Percentiles rank a stretch among this genome's conserved stretches.
Conservation (phyloP, 2,888 invertebrate genomes). For the Gnatocerus cornutus region DNA sequence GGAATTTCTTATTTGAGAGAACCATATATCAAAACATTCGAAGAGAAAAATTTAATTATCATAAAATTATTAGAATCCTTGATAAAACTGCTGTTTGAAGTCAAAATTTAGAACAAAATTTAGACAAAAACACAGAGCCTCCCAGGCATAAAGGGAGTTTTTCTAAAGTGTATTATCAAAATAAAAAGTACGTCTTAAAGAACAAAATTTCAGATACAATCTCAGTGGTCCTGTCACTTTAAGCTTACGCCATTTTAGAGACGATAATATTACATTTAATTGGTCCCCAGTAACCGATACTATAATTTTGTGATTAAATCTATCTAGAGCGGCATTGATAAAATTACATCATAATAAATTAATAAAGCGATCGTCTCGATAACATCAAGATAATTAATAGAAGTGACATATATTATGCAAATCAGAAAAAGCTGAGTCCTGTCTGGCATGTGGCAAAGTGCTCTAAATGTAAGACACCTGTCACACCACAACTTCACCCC, state of each 20-base stretch:
- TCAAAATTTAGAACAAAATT: neutral
- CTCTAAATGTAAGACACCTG: conserved; percentile 7
- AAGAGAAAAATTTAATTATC: conserved; percentile 8
- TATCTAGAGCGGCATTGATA: conserved; percentile 12
- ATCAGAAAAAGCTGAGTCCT: conserved; percentile 1
- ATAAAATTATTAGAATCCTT: neutral
- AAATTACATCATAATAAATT: conserved; percentile 24
- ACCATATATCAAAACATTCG: conserved; percentile 11
- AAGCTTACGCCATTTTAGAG: neutral
- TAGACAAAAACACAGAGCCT: too few species aligned
- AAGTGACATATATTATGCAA: conserved; percentile 30
- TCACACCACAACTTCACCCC: conserved; percentile 9
- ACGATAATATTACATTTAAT: neutral
- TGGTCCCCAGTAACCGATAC: neutral
- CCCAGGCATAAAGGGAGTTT: too few species aligned
- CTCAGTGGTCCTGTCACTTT: neutral
- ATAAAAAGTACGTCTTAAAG: too few species aligned
- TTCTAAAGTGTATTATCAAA: neutral
- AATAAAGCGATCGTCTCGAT: conserved; percentile 27
- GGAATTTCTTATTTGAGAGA: conserved; percentile 12
- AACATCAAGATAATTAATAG: conserved; percentile 22
- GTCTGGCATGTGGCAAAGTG: conserved; percentile 5
- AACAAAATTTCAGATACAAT: conserved; percentile 8
- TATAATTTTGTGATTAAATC: neutral
- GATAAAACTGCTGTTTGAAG: neutral